These are phyloP conservation scores for Chrysolina oricalcia DNA, from an alignment of 2,888 invertebrate species.

Conservation along the genomic window DNA sequence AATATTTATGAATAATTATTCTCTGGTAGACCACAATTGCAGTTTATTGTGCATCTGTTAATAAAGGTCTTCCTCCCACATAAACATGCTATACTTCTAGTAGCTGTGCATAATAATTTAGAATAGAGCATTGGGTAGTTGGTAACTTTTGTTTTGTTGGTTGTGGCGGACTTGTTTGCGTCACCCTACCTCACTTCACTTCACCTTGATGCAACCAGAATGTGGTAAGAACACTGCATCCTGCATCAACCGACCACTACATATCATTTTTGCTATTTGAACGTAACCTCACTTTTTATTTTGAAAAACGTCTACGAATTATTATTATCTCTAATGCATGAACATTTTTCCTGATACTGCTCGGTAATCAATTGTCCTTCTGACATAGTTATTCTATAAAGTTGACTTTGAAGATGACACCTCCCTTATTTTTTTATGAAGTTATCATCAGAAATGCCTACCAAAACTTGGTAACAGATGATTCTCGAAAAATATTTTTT, in stretches of 20 bases:
- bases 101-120: constrained; percentile 68
- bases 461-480: too few species aligned
- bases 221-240: constrained; percentile 72
- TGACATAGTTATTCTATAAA: too few species aligned
- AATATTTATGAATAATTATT: too few species aligned
- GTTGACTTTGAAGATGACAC: too few species aligned
- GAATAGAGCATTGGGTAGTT: constrained; percentile 70
- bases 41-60: constrained; percentile 28
- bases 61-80: constrained; percentile 37
- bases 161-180: constrained; percentile 72
- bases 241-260: constrained; percentile 57
- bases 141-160: constrained; percentile 73
- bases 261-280: constrained; percentile 45
- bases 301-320: background rate
- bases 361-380: too few species aligned
- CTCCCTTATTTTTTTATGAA: too few species aligned
- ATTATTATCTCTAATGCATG: too few species aligned
- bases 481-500: too few species aligned
- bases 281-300: constrained; percentile 44
- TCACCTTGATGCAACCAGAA: constrained; percentile 72
- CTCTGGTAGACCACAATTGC: background rate
- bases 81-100: constrained; percentile 56
- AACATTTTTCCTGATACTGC: too few species aligned
- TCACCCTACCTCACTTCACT: constrained; percentile 72
- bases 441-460: too few species aligned